A percentile compares a stretch with the other conserved stretches of the same genome.
Conservation (phyloP, 1,140 invertebrate species). For the Berghia stephanieae region DNA sequence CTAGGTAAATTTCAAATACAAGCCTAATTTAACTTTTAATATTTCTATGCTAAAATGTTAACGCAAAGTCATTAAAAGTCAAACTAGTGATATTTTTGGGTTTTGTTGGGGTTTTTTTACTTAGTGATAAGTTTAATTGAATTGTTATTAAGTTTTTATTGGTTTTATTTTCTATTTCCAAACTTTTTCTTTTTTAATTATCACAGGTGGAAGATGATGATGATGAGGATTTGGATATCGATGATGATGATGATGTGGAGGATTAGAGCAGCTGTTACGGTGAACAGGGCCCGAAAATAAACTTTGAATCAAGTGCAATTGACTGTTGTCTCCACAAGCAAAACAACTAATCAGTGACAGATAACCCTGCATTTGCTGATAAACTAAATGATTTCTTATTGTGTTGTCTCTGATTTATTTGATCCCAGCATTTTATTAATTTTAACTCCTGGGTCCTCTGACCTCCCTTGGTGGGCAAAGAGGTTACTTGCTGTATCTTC, state of each 20-base stretch:
- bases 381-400: background rate
- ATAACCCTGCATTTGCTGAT: background rate
- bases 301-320: background rate
- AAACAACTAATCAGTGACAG: background rate
- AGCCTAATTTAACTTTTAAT: background rate
- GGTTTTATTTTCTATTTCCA: background rate
- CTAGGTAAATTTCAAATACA: background rate
- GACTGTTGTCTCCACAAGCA: background rate
- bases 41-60: background rate
- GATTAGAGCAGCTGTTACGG: too few relatives aligned
- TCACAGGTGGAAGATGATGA: slow-evolving; percentile 60
- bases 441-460: too few relatives aligned
- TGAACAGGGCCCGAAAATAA: background rate
- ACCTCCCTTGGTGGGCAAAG: too few relatives aligned
- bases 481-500: too few relatives aligned
- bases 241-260: slow-evolving; percentile 44
- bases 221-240: slow-evolving; percentile 43
- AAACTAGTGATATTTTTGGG: background rate
- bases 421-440: background rate
- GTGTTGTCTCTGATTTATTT: background rate
- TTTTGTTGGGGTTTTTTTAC: background rate
- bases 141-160: background rate
- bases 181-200: background rate
- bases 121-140: background rate
- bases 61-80: too few relatives aligned